Percentiles rank a stretch among this genome's conserved stretches.
Conservation (phyloP, 2,888 invertebrate species). For the Xestia c-nigrum region DNA sequence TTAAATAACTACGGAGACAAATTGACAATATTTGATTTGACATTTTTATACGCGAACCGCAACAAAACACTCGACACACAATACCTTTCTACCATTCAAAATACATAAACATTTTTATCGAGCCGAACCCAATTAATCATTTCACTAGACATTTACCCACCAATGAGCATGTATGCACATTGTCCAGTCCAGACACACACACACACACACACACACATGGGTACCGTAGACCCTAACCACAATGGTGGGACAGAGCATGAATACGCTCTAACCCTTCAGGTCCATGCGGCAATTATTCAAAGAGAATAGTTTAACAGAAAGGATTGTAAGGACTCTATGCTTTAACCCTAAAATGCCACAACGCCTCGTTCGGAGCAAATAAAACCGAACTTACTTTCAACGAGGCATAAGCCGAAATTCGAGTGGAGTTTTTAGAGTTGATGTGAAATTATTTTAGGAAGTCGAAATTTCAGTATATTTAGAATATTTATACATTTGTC, state of each 20-base stretch:
- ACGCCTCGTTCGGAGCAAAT: constrained; percentile 14
- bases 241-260: constrained; percentile 87
- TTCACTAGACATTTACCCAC: constrained; percentile 66
- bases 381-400: constrained; percentile 57
- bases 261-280: constrained; percentile 90
- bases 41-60: constrained; percentile 6
- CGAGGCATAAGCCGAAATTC: constrained; percentile 56
- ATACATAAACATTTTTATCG: constrained; percentile 64
- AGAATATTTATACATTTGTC: constrained; percentile 89
- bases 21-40: background rate
- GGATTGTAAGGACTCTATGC: constrained; percentile 85
- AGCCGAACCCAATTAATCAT: constrained; percentile 69
- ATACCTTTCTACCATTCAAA: constrained; percentile 39
- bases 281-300: constrained; percentile 91
- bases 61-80: constrained; percentile 29
- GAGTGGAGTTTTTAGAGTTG: background rate
- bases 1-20: too few relatives aligned
- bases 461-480: constrained; percentile 87
- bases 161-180: constrained; percentile 69
- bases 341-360: constrained; percentile 64
- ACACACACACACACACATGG: constrained; percentile 49
- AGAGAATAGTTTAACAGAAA: constrained; percentile 91
- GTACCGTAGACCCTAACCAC: constrained; percentile 81
- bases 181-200: constrained; percentile 74
- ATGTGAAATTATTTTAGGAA: constrained; percentile 50